Evolutionary conservation across 2,888 invertebrate species (phyloP).

Genomic region (Elmis aenea): DNA sequence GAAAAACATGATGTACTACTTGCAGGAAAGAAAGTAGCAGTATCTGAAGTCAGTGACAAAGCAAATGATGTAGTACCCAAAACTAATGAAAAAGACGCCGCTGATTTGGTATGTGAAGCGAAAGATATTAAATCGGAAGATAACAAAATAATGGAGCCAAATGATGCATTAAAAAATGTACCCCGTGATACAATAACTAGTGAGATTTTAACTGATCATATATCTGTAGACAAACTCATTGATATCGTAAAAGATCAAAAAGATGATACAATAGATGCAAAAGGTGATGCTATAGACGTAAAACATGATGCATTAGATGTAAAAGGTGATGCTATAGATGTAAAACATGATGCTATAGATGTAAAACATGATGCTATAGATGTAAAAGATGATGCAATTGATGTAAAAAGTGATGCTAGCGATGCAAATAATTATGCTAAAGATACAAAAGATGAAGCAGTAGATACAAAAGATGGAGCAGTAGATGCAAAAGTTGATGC

Average conservation of each 20-base stretch:
- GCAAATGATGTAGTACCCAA: slow-evolving; percentile 3
- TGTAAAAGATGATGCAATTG: slow-evolving; percentile 7
- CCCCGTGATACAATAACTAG: no score
- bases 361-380: slow-evolving; percentile 10
- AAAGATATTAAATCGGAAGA: slow-evolving; percentile 7
- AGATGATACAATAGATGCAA: slow-evolving; percentile 11
- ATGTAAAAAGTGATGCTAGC: not conserved
- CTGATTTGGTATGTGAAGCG: slow-evolving; percentile 2
- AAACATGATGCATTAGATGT: not conserved
- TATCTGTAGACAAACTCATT: no score
- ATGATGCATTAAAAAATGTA: no score
- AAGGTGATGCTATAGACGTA: slow-evolving; percentile 1
- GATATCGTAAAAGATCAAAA: slow-evolving; percentile 1
- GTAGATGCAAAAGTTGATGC: slow-evolving; percentile 6
- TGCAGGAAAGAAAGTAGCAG: no score
- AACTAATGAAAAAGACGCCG: slow-evolving; percentile 1
- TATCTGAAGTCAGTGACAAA: not conserved
- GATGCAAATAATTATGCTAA: slow-evolving; percentile 1
- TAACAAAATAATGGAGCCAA: slow-evolving; percentile 10
- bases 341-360: slow-evolving; percentile 10
- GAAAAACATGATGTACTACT: slow-evolving; percentile 63
- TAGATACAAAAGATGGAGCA: slow-evolving; percentile 9
- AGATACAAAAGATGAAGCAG: slow-evolving; percentile 4
- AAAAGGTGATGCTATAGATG: not conserved
- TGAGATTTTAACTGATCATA: no score